Conservation (phyloP, 2,113 vertebrate species). For the Austrofundulus limnaeus region DNA sequence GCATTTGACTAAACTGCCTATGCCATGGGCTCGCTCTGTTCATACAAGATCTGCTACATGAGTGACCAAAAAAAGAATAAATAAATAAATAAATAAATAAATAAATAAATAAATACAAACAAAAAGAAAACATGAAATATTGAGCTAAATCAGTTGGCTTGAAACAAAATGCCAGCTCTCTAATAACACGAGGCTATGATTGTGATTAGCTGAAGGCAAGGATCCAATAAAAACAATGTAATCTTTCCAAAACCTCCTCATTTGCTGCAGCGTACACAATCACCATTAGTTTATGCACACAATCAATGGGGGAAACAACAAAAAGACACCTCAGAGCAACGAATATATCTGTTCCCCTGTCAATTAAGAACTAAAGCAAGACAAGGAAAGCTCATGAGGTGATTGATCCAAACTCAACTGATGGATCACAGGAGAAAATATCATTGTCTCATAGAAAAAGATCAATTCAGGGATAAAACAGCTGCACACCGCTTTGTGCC, state of each 20-base stretch:
- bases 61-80: too few relatives aligned
- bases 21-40: too few relatives aligned
- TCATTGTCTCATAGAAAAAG: conserved; percentile 2
- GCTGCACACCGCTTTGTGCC: background rate
- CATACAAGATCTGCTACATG: conserved; percentile 8
- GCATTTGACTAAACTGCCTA: too few relatives aligned
- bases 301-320: conserved; percentile 12
- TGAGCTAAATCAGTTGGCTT: conserved; percentile 13
- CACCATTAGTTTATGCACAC: background rate
- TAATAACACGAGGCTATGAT: conserved; percentile 12
- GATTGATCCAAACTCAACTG: conserved; percentile 29
- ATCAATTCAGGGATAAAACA: conserved; percentile 38
- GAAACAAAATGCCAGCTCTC: conserved; percentile 11
- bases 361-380: background rate
- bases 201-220: background rate
- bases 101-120: too few relatives aligned
- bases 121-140: too few relatives aligned
- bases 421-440: conserved; percentile 14
- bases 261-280: background rate
- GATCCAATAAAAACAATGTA: conserved; percentile 1
- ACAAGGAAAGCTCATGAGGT: background rate
- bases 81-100: too few relatives aligned
- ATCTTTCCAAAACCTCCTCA: conserved; percentile 1
- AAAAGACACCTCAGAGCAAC: conserved; percentile 16
- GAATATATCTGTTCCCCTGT: conserved; percentile 1